Base-by-base conservation (phyloP, 2,888 invertebrate genomes). In the Vesta saturnalis region DNA sequence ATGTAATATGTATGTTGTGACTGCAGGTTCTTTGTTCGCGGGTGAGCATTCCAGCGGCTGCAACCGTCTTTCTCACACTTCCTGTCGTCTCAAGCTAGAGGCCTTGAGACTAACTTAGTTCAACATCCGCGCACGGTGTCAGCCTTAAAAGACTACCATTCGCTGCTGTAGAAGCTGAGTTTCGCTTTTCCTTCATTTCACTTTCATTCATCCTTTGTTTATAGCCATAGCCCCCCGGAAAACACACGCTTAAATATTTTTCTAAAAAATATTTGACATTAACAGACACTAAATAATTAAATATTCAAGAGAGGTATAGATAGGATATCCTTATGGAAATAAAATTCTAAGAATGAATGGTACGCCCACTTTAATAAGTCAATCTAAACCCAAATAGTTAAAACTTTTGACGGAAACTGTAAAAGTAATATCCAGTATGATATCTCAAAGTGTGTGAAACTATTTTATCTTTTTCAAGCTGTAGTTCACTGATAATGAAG, bases 41-140 rank as follows among this genome's bases (percentile, higher is more conserved):
- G 67, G 69, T 67, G 69, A 70, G 74, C 75, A 76, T 75, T 75
- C 76, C 76, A 74, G 67, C 72, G 69, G 64, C 66, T 66, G 52
- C 54, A 58, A 66, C 69, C 62, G 59, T 76, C 73, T 69, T 74
- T 72, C 74, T 74, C 76, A 74, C 73, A 73, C 77, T 77, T 78
- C 78, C 78, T 78, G 77, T 73, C 77, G 72, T 78, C 79, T 77
- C 78, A 78, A 74, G 72, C 75, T 61, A 71, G 75, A 82, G 83
- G 81, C 83, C 83, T 83, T 83, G 83, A 83, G 83, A 83, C 83
- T 80, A 82, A 83, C 84, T 83, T 84, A 83, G 83, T 84, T 84
- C 84, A 84, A 84, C 82, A 84, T 84, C 84, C 84, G 83, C 79
- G 77, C 76, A 73, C 71, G 74, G 69, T 72, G 77, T 72, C 72